phyloP scores from a whole-genome alignment of 2,113 vertebrate genomes.

The Ceyx cyanopectus region DNA sequence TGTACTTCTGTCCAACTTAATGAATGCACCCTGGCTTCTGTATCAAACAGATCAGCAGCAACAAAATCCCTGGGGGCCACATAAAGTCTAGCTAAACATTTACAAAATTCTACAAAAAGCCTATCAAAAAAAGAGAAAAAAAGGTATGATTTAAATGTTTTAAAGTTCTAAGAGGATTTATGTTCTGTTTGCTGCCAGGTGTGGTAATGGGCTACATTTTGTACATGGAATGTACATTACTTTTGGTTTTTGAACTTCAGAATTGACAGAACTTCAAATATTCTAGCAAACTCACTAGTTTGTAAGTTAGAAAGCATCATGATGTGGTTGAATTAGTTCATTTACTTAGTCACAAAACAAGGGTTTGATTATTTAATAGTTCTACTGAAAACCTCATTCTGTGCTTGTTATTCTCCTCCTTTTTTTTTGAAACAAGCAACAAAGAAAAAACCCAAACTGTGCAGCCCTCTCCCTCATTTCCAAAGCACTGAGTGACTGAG shows the following conservation, averaged over 20 bases:
- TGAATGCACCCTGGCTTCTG: not conserved
- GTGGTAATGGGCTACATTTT: not conserved
- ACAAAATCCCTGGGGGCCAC: not conserved
- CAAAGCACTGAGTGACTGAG: not conserved
- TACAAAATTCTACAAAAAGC: not conserved
- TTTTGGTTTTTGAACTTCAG: no score
- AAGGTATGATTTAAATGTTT: not conserved
- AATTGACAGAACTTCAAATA: not conserved
- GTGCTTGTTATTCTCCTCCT: not conserved
- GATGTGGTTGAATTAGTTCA: not conserved
- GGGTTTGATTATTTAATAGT: not conserved
- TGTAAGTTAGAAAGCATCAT: not conserved
- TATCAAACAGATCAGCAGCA: not conserved
- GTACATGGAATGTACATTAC: not conserved
- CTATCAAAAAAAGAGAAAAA: not conserved
- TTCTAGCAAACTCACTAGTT: not conserved
- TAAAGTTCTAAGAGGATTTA: not conserved
- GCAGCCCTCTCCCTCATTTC: not conserved
- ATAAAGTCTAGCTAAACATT: not conserved
- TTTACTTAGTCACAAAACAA: not conserved
- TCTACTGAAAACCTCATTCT: not conserved
- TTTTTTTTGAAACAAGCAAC: not conserved
- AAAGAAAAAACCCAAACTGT: accelerated
- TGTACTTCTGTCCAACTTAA: conserved; percentile 1
- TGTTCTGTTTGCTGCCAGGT: not conserved